These are phyloP conservation scores for Vultur gryphus DNA, from an alignment of 2,797 vertebrate genomes.

Conservation along the genomic window DNA sequence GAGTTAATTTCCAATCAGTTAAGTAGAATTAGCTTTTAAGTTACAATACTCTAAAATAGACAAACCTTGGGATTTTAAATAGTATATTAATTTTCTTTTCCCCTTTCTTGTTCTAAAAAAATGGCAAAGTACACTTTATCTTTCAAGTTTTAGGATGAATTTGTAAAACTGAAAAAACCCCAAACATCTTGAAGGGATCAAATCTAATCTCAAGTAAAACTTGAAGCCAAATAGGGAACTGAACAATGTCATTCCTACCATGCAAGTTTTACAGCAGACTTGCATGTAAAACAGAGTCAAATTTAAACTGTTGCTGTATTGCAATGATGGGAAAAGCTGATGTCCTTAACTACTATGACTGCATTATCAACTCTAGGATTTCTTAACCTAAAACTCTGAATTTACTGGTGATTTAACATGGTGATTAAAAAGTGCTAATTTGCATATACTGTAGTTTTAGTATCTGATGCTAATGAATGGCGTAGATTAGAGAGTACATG, in stretches of 20 bases:
- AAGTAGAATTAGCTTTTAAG: neutral
- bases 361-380: neutral
- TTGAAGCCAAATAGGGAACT: neutral
- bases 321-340: neutral
- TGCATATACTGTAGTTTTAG: neutral
- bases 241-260: neutral
- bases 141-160: neutral
- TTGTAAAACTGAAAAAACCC: neutral
- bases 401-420: neutral
- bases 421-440: neutral
- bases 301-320: neutral
- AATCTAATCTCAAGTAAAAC: neutral
- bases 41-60: neutral
- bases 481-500: neutral
- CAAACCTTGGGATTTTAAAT: neutral
- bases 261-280: neutral
- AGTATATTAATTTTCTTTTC: neutral
- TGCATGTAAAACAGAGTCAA: neutral
- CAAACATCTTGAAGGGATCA: neutral
- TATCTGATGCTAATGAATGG: neutral
- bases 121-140: neutral
- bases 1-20: neutral
- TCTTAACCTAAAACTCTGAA: neutral
- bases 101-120: neutral
- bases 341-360: neutral